Evolutionary conservation across 2,113 vertebrate species (phyloP).

Genomic region (Microcebus murinus): DNA sequence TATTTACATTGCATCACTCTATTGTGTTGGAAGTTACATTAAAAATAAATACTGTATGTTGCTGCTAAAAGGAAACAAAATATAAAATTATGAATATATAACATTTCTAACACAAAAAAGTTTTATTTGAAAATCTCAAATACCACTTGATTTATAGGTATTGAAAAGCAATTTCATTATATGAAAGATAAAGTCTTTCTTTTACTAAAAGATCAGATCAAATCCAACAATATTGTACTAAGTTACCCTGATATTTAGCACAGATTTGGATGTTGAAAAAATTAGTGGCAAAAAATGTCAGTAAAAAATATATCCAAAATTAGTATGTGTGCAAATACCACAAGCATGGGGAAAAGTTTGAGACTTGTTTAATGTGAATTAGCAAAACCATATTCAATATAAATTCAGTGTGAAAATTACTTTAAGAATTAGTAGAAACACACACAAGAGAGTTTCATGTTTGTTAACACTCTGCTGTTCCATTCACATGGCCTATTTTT

Average conservation of each 20-base stretch:
- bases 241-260: slow-evolving; percentile 6
- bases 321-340: neutral
- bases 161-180: neutral
- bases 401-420: neutral
- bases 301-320: neutral
- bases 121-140: slow-evolving; percentile 58
- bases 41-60: slow-evolving; percentile 62
- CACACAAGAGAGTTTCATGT: neutral
- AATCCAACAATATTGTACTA: neutral
- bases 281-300: neutral
- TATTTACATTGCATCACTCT: slow-evolving; percentile 79
- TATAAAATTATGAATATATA: slow-evolving; percentile 60
- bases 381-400: neutral
- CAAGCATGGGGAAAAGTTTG: neutral
- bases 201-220: slow-evolving; percentile 52
- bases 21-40: slow-evolving; percentile 72
- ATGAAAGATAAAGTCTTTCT: slow-evolving; percentile 71
- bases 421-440: neutral
- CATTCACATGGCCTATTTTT: neutral
- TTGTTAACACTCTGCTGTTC: neutral
- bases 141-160: slow-evolving; percentile 63
- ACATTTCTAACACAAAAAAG: slow-evolving; percentile 68
- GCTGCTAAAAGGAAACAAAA: slow-evolving; percentile 65
- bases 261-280: neutral
- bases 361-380: neutral